Conservation (phyloP, 2,888 invertebrate species). For the Eristalis intricaria region DNA sequence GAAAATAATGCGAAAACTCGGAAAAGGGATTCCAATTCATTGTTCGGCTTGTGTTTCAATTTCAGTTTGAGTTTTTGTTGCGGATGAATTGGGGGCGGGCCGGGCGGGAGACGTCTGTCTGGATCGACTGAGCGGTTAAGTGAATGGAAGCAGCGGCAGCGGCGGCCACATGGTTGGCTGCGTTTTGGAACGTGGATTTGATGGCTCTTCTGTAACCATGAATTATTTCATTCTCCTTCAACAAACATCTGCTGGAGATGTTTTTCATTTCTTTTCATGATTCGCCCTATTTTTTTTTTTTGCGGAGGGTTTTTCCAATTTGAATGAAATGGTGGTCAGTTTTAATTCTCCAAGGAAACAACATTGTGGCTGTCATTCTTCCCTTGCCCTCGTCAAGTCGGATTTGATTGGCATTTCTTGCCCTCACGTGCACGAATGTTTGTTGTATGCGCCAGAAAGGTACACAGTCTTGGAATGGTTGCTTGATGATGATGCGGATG, state of each 20-base stretch:
- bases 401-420: background rate
- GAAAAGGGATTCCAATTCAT: conserved; percentile 31
- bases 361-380: background rate
- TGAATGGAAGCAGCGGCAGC: conserved; percentile 28
- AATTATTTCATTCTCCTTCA: background rate
- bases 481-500: background rate
- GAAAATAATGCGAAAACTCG: conserved; percentile 32
- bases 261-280: background rate
- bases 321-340: background rate
- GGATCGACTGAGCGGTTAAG: conserved; percentile 44
- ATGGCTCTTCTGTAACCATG: background rate
- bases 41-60: conserved; percentile 22
- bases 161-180: conserved; percentile 47
- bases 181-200: conserved; percentile 41
- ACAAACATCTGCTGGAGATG: background rate
- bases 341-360: background rate
- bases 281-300: background rate
- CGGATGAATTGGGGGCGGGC: background rate
- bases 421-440: background rate
- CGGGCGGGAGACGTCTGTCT: background rate
- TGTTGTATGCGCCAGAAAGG: background rate
- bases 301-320: background rate
- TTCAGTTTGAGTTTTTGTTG: background rate
- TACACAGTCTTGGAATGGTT: background rate
- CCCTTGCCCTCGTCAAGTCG: background rate